phyloP scores from a whole-genome alignment of 37 sponge, comb jelly and placozoan species.

The Halichondria panicea region DNA sequence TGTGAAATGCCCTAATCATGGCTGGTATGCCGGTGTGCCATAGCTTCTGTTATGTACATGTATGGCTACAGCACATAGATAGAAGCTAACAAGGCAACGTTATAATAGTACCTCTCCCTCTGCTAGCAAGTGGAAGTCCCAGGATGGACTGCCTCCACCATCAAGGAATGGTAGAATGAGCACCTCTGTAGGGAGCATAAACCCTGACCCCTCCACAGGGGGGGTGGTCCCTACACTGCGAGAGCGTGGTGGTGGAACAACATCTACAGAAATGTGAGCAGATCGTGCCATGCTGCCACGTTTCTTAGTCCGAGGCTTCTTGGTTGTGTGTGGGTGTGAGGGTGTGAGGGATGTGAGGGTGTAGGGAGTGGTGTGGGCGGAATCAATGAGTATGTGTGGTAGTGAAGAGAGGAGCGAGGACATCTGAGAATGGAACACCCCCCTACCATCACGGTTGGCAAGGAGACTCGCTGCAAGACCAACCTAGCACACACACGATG shows the following conservation, averaged over 20 bases:
- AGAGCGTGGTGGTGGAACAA: neutral
- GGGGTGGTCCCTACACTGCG: neutral
- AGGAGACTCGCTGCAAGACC: slow-evolving; percentile 29
- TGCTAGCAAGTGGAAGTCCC: slow-evolving; percentile 49
- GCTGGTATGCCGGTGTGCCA: too few species aligned
- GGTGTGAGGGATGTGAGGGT: slow-evolving; percentile 17
- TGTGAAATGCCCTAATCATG: too few species aligned
- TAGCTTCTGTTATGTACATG: too few species aligned
- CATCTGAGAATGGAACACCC: neutral
- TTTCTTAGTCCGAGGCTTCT: too few species aligned
- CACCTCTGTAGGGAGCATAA: slow-evolving; percentile 32
- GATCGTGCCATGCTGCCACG: too few species aligned
- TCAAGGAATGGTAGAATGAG: slow-evolving; percentile 32
- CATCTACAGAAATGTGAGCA: too few species aligned
- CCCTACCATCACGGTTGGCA: neutral
- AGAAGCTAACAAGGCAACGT: neutral
- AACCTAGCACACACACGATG: slow-evolving; percentile 11
- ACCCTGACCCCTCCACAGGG: neutral
- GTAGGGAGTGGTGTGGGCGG: slow-evolving; percentile 17
- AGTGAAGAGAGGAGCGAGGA: slow-evolving; percentile 3
- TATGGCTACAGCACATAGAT: neutral
- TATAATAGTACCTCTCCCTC: slow-evolving; percentile 41
- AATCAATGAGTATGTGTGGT: slow-evolving; percentile 7
- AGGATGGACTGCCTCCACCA: neutral
- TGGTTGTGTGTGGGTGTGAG: too few species aligned